Evolutionary conservation across 2,113 vertebrate species (phyloP), one percentile per base, ranked within the genome.

Genomic region (Conger conger): DNA sequence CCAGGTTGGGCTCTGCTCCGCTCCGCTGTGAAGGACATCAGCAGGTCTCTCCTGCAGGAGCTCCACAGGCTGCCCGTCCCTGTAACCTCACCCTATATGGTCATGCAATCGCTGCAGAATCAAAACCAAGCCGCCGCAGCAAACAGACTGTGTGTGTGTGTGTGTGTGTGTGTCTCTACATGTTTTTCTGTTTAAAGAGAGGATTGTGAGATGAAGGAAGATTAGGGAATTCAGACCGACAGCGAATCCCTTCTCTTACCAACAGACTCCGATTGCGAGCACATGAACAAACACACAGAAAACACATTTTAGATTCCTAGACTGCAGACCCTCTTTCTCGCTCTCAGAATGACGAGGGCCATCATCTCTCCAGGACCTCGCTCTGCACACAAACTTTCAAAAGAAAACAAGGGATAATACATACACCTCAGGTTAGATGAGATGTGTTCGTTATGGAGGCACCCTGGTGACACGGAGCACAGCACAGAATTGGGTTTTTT

Each of bases 11-110:
- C 38, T 40, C 81, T 79, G 77, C 54, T 23, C 27, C 3, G 18
- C 54, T 38, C 35, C 40, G 57, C 82, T 76, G 16, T 15, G 6
- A 50, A 2, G 42, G 80, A 82, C 40, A 60, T 37, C 0, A 83
- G 83, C 78, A 86, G 87, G 79, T 23, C 42, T 87, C 53, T 89
- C 60, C 83, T 88, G 78, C 0, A 85, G 38, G 80, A 91, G 87
- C 73, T 33, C 38, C 40, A 84, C 57, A 53, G 16, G 83, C 38
- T 76, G 4, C 45, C 81, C 79, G 79, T 85, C 54, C 82, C 85
- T 81, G 86, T 40, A 85, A 83, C 86, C 87, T 88, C 79, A 85
- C 94, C 94, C 93, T 93, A 93, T 95, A 94, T 94, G 94, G 94
- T 92, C 93, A 94, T 90, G 20, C 63, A 42, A 15, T 36, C 38